A percentile compares a stretch with the other conserved stretches of the same genome.
Conservation (phyloP, 2,797 vertebrate genomes). For the Hydrophis major region DNA sequence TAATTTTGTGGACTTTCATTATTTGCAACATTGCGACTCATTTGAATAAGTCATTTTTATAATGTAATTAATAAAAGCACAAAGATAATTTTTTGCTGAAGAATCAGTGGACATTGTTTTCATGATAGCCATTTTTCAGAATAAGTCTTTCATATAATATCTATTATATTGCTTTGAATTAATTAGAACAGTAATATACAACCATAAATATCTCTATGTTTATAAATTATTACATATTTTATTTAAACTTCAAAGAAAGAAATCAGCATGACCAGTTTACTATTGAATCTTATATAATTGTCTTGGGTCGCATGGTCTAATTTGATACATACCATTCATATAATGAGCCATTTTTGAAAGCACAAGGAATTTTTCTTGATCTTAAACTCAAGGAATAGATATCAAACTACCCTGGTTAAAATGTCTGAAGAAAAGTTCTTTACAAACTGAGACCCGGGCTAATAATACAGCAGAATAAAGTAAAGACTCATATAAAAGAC, state of each 20-base stretch:
- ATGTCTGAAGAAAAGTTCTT: background rate
- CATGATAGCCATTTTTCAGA: background rate
- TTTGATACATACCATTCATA: background rate
- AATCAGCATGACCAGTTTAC: background rate
- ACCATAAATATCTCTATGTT: background rate
- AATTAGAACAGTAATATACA: background rate
- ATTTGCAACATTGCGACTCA: background rate
- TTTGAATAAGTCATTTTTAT: background rate
- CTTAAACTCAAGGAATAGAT: background rate
- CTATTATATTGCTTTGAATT: background rate
- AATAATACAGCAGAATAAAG: background rate
- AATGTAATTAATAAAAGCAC: background rate
- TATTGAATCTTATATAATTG: background rate
- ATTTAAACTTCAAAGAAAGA: background rate
- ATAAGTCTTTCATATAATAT: background rate
- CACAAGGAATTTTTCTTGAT: background rate
- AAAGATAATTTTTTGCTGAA: background rate
- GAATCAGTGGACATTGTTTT: background rate
- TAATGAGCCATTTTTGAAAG: background rate
- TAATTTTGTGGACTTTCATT: background rate
- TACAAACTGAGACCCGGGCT: background rate
- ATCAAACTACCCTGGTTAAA: background rate
- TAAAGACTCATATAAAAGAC: background rate
- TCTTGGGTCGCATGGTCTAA: constrained; percentile 38
- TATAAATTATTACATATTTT: background rate